Evolutionary conservation across 2,888 invertebrate species (phyloP).

Genomic region (Cheilosia grossa): DNA sequence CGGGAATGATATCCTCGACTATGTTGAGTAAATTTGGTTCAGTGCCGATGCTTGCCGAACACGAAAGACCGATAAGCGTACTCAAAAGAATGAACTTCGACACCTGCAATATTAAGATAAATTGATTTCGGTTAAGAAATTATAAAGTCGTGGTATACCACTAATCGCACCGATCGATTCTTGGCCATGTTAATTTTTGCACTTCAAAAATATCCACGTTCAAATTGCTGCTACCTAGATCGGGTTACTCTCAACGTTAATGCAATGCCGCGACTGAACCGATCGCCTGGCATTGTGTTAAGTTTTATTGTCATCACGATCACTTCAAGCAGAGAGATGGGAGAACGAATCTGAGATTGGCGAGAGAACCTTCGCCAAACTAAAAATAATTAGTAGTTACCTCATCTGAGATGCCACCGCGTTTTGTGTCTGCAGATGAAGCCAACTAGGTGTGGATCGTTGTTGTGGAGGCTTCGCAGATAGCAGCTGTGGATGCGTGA

Average conservation of each 20-base stretch:
- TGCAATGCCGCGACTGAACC: conserved; percentile 77
- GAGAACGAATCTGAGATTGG: conserved; percentile 51
- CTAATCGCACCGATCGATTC: conserved; percentile 46
- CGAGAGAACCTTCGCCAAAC: conserved; percentile 47
- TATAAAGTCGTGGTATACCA: neutral
- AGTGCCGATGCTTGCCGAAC: conserved; percentile 23
- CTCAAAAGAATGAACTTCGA: conserved; percentile 53
- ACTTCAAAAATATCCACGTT: conserved; percentile 54
- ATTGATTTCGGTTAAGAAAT: conserved; percentile 11
- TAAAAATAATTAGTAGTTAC: conserved; percentile 63
- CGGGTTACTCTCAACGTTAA: conserved; percentile 76
- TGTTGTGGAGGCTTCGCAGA: neutral
- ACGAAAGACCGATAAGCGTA: conserved; percentile 29
- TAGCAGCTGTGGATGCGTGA: conserved; percentile 6
- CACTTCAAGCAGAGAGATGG: conserved; percentile 53
- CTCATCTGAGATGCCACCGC: conserved; percentile 60
- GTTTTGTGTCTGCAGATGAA: conserved; percentile 49
- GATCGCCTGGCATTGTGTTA: conserved; percentile 76
- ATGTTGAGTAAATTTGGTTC: conserved; percentile 73
- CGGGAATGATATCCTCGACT: conserved; percentile 79
- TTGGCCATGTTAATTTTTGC: conserved; percentile 59
- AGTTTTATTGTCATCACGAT: conserved; percentile 77
- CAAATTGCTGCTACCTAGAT: conserved; percentile 35
- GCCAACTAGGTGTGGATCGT: neutral
- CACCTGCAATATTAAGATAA: conserved; percentile 50